Evolutionary conservation across 2,888 invertebrate genomes (phyloP).

Genomic region (Deladenus siricidicola): DNA sequence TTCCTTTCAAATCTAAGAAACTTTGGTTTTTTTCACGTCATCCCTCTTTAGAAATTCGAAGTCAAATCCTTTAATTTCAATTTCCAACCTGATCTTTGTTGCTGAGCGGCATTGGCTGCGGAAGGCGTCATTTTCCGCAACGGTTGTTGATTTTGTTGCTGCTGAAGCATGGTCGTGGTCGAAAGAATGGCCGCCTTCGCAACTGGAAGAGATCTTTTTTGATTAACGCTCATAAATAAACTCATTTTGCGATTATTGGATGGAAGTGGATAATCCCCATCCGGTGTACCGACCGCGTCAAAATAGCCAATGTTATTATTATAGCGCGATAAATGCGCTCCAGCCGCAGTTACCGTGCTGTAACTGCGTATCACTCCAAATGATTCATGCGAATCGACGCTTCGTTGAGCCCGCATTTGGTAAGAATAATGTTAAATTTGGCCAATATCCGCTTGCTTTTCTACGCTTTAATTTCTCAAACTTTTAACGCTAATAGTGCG

Average conservation of each 20-base stretch:
- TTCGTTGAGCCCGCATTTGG: not conserved
- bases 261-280: not conserved
- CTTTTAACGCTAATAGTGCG: too few relatives aligned
- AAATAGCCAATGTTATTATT: not conserved
- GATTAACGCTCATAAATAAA: not conserved
- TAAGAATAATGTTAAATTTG: too few relatives aligned
- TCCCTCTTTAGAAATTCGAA: too few relatives aligned
- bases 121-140: not conserved
- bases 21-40: too few relatives aligned
- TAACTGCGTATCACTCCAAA: not conserved
- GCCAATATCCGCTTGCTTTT: too few relatives aligned
- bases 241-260: not conserved
- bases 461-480: too few relatives aligned
- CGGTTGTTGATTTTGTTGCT: slow-evolving; percentile 9
- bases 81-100: slow-evolving; percentile 1
- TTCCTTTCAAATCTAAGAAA: too few relatives aligned
- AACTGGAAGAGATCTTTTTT: slow-evolving; percentile 32
- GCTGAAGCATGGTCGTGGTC: slow-evolving; percentile 42
- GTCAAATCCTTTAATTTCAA: too few relatives aligned
- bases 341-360: not conserved
- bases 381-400: not conserved
- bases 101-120: not conserved
- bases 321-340: not conserved
- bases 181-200: slow-evolving; percentile 50
- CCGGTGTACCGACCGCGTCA: not conserved